Base-by-base conservation (phyloP, 2,888 invertebrate species). In the Pyrrhosoma nymphula region DNA sequence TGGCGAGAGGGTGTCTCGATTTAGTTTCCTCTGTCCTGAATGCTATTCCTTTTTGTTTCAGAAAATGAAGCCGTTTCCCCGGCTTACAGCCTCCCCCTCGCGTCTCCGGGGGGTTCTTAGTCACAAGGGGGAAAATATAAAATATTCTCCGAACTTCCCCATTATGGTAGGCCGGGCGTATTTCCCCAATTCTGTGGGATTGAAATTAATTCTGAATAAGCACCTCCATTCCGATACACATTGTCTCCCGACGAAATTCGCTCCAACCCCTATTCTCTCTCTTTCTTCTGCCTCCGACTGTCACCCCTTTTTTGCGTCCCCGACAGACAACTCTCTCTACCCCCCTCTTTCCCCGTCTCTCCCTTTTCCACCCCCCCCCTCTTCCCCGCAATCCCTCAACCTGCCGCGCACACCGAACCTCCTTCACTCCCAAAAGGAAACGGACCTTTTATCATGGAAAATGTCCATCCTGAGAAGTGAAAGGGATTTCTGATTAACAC, bases 401-500 rank as follows among this genome's bases (percentile, higher is more conserved):
- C 47, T 47, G 47, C 88, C 88, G 30, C 55, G 23, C 89, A n/a
- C 90, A 20, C 35, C 35, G 26, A 14, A 18, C 35, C 20, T 60
- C 56, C 23, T 60, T 60, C 56, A 56, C 26, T 39, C 63, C 16
- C 93, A 69, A 93, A 93, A 93, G 93, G 69, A 91, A 91, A 91
- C 91, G 91, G 69, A 69, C 93, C 93, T 93, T n/a, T 93, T 93
- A 93, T 93, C 93, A 93, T 93, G 93, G 93, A 93, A 93, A 93
- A 93, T 93, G 93, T 93, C 69, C 93, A 69, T 69, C 93, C 93
- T 93, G 93, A 93, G 93, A 93, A 93, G 69, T 93, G 93, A 93
- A 93, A 93, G 93, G 93, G 93, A 93, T 93, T 93, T 93, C 93
- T 93, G 93, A 93, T 93, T 93, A 93, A 93, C 93, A 93, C 93